Base-by-base conservation (phyloP, 2,888 invertebrate genomes). In the Smittia sp. region DNA sequence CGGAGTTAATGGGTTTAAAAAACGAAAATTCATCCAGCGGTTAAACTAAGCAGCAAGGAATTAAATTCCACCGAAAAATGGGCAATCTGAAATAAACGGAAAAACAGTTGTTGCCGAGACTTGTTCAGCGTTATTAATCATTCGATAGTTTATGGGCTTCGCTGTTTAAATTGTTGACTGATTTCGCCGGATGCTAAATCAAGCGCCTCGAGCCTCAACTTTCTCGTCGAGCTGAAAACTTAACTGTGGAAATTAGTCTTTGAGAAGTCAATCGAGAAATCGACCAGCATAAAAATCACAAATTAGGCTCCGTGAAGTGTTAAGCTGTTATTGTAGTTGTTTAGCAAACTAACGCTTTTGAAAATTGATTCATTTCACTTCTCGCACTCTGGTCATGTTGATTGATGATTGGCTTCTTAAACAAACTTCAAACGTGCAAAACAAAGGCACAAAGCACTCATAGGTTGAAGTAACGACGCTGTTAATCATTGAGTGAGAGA, bases 101-200 rank as follows among this genome's bases (percentile, higher is more conserved):
- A 58, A 15, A 58, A 58, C 22, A 20, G 58, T 22, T 58, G 58
- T 22, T 18, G 18, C 32, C 32, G 9, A 58, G 9, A 22, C 11
- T 18, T 58, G 58, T 58, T 58, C 11, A 58, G 18, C 18, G 58
- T 18, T 58, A 58, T 58, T 58, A 58, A 58, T 58, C 58, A 58
- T 58, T 18, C 7, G 58, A 11, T 22, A 15, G 20, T 58, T 58
- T 58, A 58, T 58, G 20, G 58, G 3, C 9, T 32, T 32, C 9
- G 3, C 9, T 32, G 32, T 32, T 32, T 32, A 38, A 38, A 38
- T 11, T 38, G 7, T 38, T 38, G 38, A 38, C 11, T 3, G 7
- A 52, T n/a, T 15, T 18, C 52, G 52, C 15, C 15, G 6, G 15
- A 52, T 52, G 52, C n/a, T n/a, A n/a, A n/a, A n/a, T n/a, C n/a